phyloP scores from a whole-genome alignment of 1,140 invertebrate genomes.

The Pseudachorutes palmiensis region DNA sequence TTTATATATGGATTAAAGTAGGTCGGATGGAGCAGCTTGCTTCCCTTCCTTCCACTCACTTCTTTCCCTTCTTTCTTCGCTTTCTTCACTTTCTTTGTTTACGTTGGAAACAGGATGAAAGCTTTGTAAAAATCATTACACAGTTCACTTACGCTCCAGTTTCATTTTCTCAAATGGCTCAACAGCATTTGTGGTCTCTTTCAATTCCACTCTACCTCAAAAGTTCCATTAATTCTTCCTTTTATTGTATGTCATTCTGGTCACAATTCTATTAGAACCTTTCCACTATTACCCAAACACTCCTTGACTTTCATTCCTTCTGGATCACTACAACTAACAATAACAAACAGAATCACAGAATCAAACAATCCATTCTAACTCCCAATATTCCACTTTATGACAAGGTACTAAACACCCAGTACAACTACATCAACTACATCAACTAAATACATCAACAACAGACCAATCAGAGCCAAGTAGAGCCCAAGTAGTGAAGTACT shows the following conservation, averaged over 20 bases:
- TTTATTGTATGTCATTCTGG: not conserved
- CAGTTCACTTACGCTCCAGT: slow-evolving; percentile 1
- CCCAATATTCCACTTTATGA: too few species aligned
- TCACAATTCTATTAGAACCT: not conserved
- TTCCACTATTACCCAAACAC: too few species aligned
- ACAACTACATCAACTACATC: too few species aligned
- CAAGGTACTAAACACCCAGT: too few species aligned
- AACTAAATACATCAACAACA: too few species aligned
- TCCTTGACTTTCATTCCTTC: not conserved
- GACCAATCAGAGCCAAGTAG: too few species aligned
- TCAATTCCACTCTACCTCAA: not conserved
- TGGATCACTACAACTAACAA: not conserved
- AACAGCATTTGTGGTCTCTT: not conserved
- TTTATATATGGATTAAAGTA: slow-evolving; percentile 10
- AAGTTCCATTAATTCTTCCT: not conserved
- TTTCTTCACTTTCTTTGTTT: slow-evolving; percentile 7
- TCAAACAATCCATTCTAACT: not conserved
- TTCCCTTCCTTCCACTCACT: not conserved
- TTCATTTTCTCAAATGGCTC: slow-evolving; percentile 9
- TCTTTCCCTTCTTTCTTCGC: not conserved
- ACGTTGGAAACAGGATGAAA: not conserved
- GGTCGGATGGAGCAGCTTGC: not conserved
- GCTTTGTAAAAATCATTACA: slow-evolving; percentile 11
- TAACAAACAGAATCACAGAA: not conserved
- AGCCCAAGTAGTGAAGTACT: too few species aligned